Evolutionary conservation across 2,797 vertebrate genomes (phyloP).

Genomic region (Luscinia megarhynchos): DNA sequence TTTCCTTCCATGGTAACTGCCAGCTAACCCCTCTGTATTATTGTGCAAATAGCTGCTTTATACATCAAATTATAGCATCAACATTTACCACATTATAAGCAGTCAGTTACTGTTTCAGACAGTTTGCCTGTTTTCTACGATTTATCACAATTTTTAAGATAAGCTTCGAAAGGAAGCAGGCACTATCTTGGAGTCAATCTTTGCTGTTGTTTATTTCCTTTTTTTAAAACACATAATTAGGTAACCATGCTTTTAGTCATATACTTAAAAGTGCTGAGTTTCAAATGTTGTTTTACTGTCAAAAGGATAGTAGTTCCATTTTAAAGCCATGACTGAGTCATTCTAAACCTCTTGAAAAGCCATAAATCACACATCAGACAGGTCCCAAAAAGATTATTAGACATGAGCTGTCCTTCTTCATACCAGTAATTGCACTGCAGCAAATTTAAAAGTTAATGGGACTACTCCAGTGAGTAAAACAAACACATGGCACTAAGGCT

Average conservation of each 20-base stretch:
- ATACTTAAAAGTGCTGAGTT: not conserved
- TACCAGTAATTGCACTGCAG: constrained; percentile 41
- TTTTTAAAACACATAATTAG: constrained; percentile 4
- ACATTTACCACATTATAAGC: not conserved
- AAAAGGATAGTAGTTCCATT: constrained; percentile 27
- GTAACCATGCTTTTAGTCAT: constrained; percentile 39
- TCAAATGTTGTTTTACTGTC: constrained; percentile 39
- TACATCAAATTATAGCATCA: not conserved
- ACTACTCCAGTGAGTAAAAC: constrained; percentile 48
- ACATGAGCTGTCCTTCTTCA: constrained; percentile 10
- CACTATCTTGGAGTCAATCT: not conserved
- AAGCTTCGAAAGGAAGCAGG: not conserved
- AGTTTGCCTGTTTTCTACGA: not conserved
- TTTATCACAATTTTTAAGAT: constrained; percentile 27
- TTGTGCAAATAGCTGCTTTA: constrained; percentile 22
- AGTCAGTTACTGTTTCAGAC: not conserved
- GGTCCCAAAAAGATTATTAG: constrained; percentile 61
- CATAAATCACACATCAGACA: constrained; percentile 1
- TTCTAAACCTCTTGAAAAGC: constrained; percentile 26
- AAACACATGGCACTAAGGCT: not conserved
- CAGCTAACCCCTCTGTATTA: not conserved
- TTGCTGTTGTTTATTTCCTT: not conserved
- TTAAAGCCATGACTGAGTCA: constrained; percentile 24
- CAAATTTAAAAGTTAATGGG: constrained; percentile 54
- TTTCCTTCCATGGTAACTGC: not conserved